Evolutionary conservation across 2,113 vertebrate genomes (phyloP).

Genomic region (Brachyhypopomus occidentalis): DNA sequence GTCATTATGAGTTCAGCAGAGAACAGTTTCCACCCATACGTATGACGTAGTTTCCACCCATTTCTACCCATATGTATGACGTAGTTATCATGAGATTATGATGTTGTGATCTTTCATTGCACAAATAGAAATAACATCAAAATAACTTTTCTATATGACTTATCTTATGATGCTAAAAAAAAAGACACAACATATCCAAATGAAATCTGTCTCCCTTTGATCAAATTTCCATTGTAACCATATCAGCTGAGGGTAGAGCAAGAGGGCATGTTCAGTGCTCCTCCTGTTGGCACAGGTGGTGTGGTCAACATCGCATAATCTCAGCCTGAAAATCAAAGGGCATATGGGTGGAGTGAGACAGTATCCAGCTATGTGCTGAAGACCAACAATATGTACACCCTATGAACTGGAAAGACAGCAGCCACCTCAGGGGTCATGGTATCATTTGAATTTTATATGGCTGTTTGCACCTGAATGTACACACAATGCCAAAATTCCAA

Average conservation of each 20-base stretch:
- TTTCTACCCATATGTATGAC: background rate
- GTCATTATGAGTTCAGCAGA: too few relatives aligned
- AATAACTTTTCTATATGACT: background rate
- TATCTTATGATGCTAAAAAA: background rate
- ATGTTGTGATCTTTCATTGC: background rate
- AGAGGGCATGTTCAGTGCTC: background rate
- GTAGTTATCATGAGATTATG: background rate
- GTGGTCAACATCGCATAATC: background rate
- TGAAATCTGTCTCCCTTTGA: background rate
- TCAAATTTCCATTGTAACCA: background rate
- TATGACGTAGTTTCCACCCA: background rate
- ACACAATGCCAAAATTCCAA: too few relatives aligned
- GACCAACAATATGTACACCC: too few relatives aligned
- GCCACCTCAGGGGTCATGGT: too few relatives aligned
- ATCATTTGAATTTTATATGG: too few relatives aligned
- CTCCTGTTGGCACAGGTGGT: background rate
- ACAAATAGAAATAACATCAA: background rate
- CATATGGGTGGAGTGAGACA: background rate
- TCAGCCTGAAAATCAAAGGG: constrained; percentile 18
- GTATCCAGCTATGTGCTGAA: background rate
- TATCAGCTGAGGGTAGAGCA: background rate
- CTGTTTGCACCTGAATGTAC: too few relatives aligned
- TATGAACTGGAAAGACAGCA: too few relatives aligned
- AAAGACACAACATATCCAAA: background rate
- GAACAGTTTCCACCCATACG: too few relatives aligned